Conservation (phyloP, 2,888 invertebrate genomes). For the Plebejus anna region DNA sequence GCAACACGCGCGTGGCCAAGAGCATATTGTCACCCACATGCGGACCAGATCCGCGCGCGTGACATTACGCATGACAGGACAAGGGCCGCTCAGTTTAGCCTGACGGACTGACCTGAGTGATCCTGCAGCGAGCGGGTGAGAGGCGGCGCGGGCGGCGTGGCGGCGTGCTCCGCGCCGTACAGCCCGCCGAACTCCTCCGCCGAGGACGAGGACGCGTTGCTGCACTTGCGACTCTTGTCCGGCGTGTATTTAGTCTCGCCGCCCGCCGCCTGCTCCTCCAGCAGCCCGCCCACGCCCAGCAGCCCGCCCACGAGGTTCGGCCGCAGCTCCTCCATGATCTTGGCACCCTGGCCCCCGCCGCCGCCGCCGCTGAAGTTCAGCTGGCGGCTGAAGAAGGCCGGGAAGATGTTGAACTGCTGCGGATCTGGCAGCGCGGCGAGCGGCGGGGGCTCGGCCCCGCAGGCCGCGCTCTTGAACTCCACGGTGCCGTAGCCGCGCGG, state of each 20-base stretch:
- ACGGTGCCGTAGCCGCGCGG: conserved; percentile 85
- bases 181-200: conserved; percentile 94
- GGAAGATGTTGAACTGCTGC: conserved; percentile 95
- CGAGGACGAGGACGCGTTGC: conserved; percentile 86
- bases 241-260: conserved; percentile 79
- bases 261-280: conserved; percentile 85
- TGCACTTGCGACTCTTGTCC: conserved; percentile 85
- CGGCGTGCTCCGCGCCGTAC: conserved; percentile 86
- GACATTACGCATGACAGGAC: too few species aligned
- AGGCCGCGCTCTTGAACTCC: conserved; percentile 91
- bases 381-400: conserved; percentile 93
- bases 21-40: too few species aligned
- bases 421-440: conserved; percentile 82
- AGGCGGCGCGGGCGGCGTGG: conserved; percentile 83
- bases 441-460: conserved; percentile 78
- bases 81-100: background rate
- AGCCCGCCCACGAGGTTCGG: conserved; percentile 90
- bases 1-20: too few species aligned
- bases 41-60: too few species aligned
- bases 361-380: conserved; percentile 88
- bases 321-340: conserved; percentile 92
- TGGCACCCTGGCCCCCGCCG: conserved; percentile 84
- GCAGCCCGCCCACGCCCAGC: conserved; percentile 87
- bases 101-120: conserved; percentile 73
- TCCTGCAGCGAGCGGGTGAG: conserved; percentile 78